Base-by-base conservation (phyloP, 2,888 invertebrate species). In the Dynastes grantii region DNA sequence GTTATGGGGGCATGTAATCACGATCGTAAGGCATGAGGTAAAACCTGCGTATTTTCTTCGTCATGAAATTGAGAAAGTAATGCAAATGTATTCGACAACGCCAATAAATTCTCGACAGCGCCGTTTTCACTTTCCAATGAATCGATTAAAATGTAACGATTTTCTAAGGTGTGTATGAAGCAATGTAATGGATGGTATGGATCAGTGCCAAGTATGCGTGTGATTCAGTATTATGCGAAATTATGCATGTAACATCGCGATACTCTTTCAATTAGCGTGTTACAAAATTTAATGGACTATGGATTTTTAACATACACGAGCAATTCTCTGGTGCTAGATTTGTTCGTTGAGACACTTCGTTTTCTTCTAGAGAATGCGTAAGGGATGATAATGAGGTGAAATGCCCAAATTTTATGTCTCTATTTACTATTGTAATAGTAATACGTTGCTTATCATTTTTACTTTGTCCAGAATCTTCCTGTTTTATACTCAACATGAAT, bases 31-130 rank as follows among this genome's bases (percentile, higher is more conserved):
- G 29, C 6, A 61, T 61, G 45, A 45, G 40, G 61, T 49, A 75
- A 75, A 75, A 75, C 45, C 22, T 45, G 55, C 55, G 55, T 22
- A 49, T 75, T 75, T 61, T 75, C 73, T 75, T 75, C 73, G 61
- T 11, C 61, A 67, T 58, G 76, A 76, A 76, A 68, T 68, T 61
- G 67, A 76, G 76, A 76, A 76, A 76, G 76, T 76, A 67, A 76
- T 61, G 76, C 67, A 76, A 76, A 68, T 76, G 55, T 67, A 58
- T 76, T 63, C 71, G 32, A 16, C 55, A 32, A 37, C 37, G 32
- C 27, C 32, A 71, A 71, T 71, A 58, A 71, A 55, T 71, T 71
- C 53, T 58, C 67, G 55, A 67, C 22, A 55, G 55, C 67, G 55
- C 29, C 55, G 68, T 76, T 76, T 76, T 76, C 76, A 68, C 76